phyloP scores from a whole-genome alignment of 2,113 vertebrate species.

The Vulpes lagopus region DNA sequence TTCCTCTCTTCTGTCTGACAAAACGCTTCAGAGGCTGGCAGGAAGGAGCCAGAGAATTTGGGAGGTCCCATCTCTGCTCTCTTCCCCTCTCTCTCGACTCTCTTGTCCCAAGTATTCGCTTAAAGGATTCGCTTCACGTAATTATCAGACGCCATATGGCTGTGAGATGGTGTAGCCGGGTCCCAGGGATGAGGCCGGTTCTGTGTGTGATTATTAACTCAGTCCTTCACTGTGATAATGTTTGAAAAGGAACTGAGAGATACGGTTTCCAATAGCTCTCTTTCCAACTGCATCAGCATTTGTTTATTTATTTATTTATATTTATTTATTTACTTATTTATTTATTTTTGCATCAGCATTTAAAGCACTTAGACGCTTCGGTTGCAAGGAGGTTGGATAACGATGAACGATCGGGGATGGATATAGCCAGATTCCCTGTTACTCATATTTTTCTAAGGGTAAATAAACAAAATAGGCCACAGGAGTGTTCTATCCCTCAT shows the following conservation, averaged over 20 bases:
- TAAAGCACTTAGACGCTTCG: not conserved
- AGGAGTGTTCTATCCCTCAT: not conserved
- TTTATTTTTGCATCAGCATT: no score
- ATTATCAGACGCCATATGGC: not conserved
- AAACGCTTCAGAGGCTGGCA: not conserved
- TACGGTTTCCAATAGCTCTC: not conserved
- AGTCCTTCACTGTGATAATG: not conserved
- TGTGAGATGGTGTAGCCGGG: rapidly evolving
- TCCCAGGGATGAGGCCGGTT: rapidly evolving
- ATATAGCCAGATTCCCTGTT: not conserved
- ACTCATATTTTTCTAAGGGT: not conserved
- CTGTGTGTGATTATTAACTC: rapidly evolving
- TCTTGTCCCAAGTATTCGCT: not conserved
- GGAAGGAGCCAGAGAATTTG: rapidly evolving
- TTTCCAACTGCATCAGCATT: not conserved
- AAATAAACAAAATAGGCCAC: not conserved
- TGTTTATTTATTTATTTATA: no score
- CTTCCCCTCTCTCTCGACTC: not conserved
- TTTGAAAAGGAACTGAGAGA: not conserved
- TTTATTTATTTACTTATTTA: no score
- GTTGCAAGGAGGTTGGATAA: not conserved
- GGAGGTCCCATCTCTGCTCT: not conserved
- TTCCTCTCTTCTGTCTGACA: not conserved
- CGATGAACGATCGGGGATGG: no score
- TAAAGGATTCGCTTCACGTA: no score